Percentiles rank a stretch among this genome's conserved stretches.
Conservation (phyloP, 2,113 vertebrate species). For the Sciurus niger region DNA sequence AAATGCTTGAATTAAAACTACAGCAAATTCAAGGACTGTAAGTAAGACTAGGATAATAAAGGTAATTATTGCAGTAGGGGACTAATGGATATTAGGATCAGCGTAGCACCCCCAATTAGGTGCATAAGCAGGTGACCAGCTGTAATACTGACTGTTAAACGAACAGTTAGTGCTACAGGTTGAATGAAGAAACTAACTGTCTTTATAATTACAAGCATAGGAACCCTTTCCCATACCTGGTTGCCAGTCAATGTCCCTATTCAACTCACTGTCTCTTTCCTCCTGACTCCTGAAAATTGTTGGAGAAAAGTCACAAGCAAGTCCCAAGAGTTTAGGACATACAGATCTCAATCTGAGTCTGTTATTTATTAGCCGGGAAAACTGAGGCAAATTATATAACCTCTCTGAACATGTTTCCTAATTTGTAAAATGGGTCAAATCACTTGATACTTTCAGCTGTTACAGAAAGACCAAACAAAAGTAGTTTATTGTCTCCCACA, state of each 20-base stretch:
- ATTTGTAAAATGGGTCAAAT: background rate
- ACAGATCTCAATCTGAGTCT: background rate
- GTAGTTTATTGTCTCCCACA: background rate
- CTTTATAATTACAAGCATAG: background rate
- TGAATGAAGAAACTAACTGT: background rate
- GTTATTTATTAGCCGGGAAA: background rate
- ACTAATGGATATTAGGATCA: too few relatives aligned
- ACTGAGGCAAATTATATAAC: background rate
- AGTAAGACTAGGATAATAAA: background rate
- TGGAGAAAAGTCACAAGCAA: conserved; percentile 42
- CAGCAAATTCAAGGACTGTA: background rate
- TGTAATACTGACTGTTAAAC: background rate
- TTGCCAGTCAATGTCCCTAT: background rate
- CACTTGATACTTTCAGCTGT: background rate
- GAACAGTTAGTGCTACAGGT: fast-evolving
- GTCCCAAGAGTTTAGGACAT: background rate
- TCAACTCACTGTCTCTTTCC: background rate
- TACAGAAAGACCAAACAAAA: conserved; percentile 1
- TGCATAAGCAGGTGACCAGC: background rate
- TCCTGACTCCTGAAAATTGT: conserved; percentile 31
- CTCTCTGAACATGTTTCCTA: background rate
- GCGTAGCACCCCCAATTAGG: fast-evolving
- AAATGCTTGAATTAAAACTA: too few relatives aligned
- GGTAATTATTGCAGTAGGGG: too few relatives aligned
- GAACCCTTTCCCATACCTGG: background rate